Evolutionary conservation across 2,113 vertebrate genomes (phyloP), one percentile per base, ranked within the genome.

Genomic region (Aegotheles bennettii): DNA sequence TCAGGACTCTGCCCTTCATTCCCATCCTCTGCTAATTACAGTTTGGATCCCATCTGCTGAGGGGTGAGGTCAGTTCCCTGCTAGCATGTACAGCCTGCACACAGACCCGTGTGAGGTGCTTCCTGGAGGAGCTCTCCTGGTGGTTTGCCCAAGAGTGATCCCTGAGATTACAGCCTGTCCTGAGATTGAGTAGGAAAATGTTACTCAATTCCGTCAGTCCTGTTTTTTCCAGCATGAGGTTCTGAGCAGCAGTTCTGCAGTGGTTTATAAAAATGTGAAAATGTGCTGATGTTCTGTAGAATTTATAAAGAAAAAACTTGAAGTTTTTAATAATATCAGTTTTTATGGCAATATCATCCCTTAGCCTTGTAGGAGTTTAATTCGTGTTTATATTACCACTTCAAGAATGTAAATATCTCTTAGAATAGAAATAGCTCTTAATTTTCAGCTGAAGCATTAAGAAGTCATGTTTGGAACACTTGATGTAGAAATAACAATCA

Each of bases 121-220:
- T 31, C 4, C 7, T 29, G 10, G 3, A 1, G 18, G 21, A 10
- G 12, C 7, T 25, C 9, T 36, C 3, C 3, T 0, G 1, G 7
- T 2, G 2, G 13, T 7, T 45, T 33, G n/a, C 4, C 13, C n/a
- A 3, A 3, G 0, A 2, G 19, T 1, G 4, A 13, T 19, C 16
- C 5, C 17, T 8, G 8, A 7, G 10, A 2, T 6, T 24, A 2
- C 3, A 16, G 8, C 2, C 38, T 0, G 0, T 16, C 2, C 2
- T 15, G 11, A 3, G 5, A 3, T 3, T 9, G 3, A 69, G 38
- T 42, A 50, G 45, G 70, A 47, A 69, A 70, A 26, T 2, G 3
- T 10, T 16, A 1, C 4, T 69, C 2, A 0, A 6, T 28, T 7
- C 0, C 25, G 11, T 54, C 31, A 3, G 6, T 26, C 6, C 16